phyloP scores from a whole-genome alignment of 1,140 invertebrate species.

The Pristionchus pacificus region DNA sequence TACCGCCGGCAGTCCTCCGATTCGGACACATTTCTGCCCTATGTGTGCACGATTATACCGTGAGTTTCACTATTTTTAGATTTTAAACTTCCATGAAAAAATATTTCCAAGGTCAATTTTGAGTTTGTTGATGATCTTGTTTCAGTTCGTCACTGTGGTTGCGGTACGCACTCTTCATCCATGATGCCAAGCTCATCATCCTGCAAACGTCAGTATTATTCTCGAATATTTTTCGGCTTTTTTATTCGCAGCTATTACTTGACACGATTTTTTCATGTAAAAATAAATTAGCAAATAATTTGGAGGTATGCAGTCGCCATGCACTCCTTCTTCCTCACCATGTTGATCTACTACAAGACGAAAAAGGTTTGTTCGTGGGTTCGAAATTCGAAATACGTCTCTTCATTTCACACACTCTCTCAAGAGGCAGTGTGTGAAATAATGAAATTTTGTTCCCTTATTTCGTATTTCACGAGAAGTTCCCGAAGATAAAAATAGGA shows the following conservation, averaged over 20 bases:
- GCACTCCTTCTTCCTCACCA: conserved; percentile 46
- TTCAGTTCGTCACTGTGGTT: conserved; percentile 47
- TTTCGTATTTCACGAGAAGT: too few relatives aligned
- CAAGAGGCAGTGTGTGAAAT: too few relatives aligned
- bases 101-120: conserved; percentile 8
- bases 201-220: too few relatives aligned
- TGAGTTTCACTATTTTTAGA: conserved; percentile 2
- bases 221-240: too few relatives aligned
- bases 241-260: too few relatives aligned
- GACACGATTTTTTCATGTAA: too few relatives aligned
- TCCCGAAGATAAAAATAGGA: too few relatives aligned
- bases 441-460: too few relatives aligned
- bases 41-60: conserved; percentile 47
- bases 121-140: conserved; percentile 1
- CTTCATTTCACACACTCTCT: too few relatives aligned
- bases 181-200: conserved; percentile 48
- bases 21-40: conserved; percentile 48
- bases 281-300: too few relatives aligned
- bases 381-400: neutral
- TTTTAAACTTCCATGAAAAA: conserved; percentile 5
- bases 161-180: conserved; percentile 50
- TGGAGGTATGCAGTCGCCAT: conserved; percentile 52
- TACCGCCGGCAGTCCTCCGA: conserved; percentile 42
- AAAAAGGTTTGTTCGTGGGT: conserved; percentile 37
- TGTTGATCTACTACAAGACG: conserved; percentile 44